Evolutionary conservation across 2,888 invertebrate species (phyloP), one percentile per base, ranked within the genome.

Genomic region (Synanthedon vespiformis): DNA sequence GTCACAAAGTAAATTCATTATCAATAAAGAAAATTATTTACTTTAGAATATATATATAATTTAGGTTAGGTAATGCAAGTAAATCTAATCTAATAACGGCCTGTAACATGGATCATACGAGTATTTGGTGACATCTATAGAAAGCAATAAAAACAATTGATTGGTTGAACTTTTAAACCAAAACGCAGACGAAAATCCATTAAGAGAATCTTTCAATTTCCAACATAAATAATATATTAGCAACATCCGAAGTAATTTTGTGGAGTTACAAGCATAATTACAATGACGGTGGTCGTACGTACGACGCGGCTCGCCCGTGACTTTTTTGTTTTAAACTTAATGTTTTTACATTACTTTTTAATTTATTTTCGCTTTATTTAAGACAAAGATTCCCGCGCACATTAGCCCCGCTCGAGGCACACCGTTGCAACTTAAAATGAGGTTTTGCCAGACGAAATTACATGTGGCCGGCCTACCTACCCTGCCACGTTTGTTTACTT

Each of bases 361-460:
- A 77, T 80, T 77, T 77, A 74, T 78, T 83, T 80, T 80, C 75
- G 72, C 68, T 78, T 81, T 79, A 74, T 80, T 80, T 76, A 70
- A 78, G 73, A 74, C 75, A 74, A 79, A 76, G 74, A 74, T 77
- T 74, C 60, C 65, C 64, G 73, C 65, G 72, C 70, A 72, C 76
- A 79, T 80, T 83, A 78, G 79, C 75, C 65, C 64, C 67, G 75
- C 75, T 73, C 72, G 74, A 70, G 74, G 74, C 74, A 64, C 63
- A 65, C 65, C 72, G 72, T 71, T 72, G 74, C 74, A 67, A 67
- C 72, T 72, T 80, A 84, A 48, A 86, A 85, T 85, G 80, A 84
- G 79, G 77, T 78, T 77, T 74, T 74, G 77, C 71, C 76, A 80
- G 65, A 74, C 84, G 76, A 86, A 87, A 87, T 86, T 86, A 83